Percentiles rank a stretch among this genome's conserved stretches.
Evolutionary conservation across 2,113 vertebrate genomes (phyloP).

Genomic region (Colinus virginianus): DNA sequence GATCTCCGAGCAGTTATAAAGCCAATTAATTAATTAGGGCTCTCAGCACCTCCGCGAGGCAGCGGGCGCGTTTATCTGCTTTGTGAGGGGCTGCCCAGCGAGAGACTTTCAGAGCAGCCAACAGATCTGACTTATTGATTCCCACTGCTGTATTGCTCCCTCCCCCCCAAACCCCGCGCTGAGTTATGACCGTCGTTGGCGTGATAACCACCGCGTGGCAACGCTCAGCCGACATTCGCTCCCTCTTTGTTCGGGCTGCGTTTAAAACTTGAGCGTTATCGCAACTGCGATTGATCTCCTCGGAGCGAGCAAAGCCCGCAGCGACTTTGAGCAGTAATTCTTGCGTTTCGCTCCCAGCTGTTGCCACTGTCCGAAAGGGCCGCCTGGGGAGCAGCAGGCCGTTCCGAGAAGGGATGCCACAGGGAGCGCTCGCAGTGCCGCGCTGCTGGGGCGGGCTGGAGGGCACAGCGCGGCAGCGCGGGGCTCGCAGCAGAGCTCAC

Average conservation of each 20-base stretch:
- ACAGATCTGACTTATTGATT: slow-evolving; percentile 59
- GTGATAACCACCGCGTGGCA: slow-evolving; percentile 33
- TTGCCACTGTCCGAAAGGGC: not conserved
- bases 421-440: not conserved
- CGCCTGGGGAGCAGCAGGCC: not conserved
- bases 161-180: not conserved
- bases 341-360: not conserved
- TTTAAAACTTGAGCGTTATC: slow-evolving; percentile 1
- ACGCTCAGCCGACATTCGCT: not conserved
- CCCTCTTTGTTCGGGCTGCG: not conserved
- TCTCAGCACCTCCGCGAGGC: slow-evolving; percentile 50
- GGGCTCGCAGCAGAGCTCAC: no score
- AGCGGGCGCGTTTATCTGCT: slow-evolving; percentile 36
- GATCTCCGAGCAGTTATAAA: slow-evolving; percentile 45
- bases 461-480: no score
- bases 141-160: not conserved
- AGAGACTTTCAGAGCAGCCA: slow-evolving; percentile 58
- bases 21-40: slow-evolving; percentile 40
- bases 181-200: slow-evolving; percentile 28
- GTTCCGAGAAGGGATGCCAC: not conserved
- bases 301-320: not conserved
- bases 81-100: slow-evolving; percentile 44
- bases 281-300: not conserved
- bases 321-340: not conserved
- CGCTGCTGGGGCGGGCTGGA: no score